phyloP scores from a whole-genome alignment of 2,113 vertebrate species.

The Vulpes vulpes region DNA sequence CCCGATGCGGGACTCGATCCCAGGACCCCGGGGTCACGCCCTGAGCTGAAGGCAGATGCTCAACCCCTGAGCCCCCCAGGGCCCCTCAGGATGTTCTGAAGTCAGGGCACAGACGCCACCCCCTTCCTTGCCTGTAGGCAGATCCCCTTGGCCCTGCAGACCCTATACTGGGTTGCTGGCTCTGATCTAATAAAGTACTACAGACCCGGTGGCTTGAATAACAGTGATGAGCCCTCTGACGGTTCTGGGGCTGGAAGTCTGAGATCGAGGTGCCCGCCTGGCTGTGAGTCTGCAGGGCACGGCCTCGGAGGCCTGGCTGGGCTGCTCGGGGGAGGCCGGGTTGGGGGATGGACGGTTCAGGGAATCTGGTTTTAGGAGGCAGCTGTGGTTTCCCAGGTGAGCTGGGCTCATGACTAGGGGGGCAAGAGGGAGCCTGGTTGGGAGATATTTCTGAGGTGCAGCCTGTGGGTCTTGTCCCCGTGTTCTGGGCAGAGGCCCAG shows the following conservation, averaged over 20 bases:
- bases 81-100: too few species aligned
- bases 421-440: fast-evolving
- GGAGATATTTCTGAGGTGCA: background rate
- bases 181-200: background rate
- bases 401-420: fast-evolving
- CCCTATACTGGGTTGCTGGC: background rate
- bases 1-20: too few species aligned
- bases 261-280: background rate
- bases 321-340: background rate
- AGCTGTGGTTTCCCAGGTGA: background rate
- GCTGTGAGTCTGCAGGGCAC: fast-evolving
- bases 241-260: background rate
- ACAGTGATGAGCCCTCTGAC: background rate
- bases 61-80: too few species aligned
- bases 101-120: fast-evolving
- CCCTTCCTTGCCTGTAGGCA: too few species aligned
- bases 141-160: background rate
- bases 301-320: too few species aligned
- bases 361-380: too few species aligned
- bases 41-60: too few species aligned
- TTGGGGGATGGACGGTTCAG: background rate
- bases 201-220: fast-evolving
- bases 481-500: too few species aligned
- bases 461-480: background rate
- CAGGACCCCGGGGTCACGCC: too few species aligned